Conservation (phyloP, 2,113 vertebrate genomes). For the Seriola dumerili region DNA sequence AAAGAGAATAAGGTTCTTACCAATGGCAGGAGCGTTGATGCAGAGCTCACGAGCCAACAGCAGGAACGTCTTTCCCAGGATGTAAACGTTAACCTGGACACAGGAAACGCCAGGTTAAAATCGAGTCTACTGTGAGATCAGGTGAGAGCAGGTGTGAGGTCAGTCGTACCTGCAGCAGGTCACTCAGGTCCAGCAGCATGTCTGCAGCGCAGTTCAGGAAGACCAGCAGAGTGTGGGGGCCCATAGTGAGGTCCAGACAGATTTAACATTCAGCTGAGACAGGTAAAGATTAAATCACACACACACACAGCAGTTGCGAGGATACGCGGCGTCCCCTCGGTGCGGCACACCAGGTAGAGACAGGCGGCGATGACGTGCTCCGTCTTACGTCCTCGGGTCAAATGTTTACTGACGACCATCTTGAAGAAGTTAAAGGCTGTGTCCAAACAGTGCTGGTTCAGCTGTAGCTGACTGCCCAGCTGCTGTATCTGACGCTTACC, state of each 20-base stretch:
- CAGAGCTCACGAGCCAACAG: constrained; percentile 96
- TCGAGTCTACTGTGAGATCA: not conserved
- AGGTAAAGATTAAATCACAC: not conserved
- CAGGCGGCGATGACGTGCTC: constrained; percentile 96
- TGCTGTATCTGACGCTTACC: constrained; percentile 95
- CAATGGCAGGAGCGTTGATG: constrained; percentile 97
- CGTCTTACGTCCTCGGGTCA: constrained; percentile 94
- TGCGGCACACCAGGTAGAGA: constrained; percentile 97
- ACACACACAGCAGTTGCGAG: constrained; percentile 67
- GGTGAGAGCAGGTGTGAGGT: not conserved
- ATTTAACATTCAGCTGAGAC: not conserved
- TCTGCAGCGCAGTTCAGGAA: constrained; percentile 84
- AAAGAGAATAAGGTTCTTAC: constrained; percentile 75
- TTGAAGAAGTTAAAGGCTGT: constrained; percentile 99
- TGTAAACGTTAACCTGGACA: constrained; percentile 95
- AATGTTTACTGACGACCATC: constrained; percentile 96
- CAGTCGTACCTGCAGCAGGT: constrained; percentile 92
- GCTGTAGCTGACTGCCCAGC: constrained; percentile 94
- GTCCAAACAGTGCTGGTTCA: constrained; percentile 97
- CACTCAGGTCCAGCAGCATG: constrained; percentile 97
- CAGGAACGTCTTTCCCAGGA: constrained; percentile 97
- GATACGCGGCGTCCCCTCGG: constrained; percentile 98
- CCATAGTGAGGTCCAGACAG: not conserved
- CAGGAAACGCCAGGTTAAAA: not conserved
- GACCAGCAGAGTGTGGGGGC: not conserved